These are phyloP conservation scores for Stictocephala bisonia DNA, from an alignment of 2,888 invertebrate genomes.

Conservation along the genomic window DNA sequence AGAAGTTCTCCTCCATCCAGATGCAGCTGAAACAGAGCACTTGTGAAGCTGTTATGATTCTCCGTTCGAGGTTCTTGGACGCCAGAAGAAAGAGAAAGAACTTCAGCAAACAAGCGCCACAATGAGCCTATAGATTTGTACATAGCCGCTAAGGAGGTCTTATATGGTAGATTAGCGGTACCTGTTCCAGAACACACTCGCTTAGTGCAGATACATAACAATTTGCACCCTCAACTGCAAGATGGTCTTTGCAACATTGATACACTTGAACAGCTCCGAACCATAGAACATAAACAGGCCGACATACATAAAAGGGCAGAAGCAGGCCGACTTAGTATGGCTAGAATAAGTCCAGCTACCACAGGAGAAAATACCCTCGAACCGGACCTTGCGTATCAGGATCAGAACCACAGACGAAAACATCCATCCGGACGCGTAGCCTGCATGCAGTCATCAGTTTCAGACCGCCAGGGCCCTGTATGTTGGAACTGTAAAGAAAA, in stretches of 20 bases:
- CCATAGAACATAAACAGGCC: too few species aligned
- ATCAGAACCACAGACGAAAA: neutral
- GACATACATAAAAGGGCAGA: neutral
- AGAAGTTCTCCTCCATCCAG: slow-evolving; percentile 97
- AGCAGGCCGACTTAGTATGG: neutral
- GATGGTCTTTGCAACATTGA: neutral
- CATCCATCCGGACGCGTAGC: neutral
- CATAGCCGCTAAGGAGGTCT: slow-evolving; percentile 53
- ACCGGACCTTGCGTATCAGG: slow-evolving; percentile 47
- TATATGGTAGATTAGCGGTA: slow-evolving; percentile 51
- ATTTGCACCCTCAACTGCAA: neutral
- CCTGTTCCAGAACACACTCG: slow-evolving; percentile 3
- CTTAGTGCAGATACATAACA: slow-evolving; percentile 4
- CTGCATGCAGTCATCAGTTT: too few species aligned
- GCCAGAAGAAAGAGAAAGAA: too few species aligned
- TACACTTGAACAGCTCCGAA: neutral
- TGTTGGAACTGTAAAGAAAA: slow-evolving; percentile 36
- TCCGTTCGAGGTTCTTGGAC: slow-evolving; percentile 83
- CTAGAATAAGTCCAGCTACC: too few species aligned
- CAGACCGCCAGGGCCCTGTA: too few species aligned
- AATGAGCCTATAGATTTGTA: slow-evolving; percentile 56
- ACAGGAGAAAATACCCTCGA: too few species aligned
- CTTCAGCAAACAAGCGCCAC: too few species aligned
- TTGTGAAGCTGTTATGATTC: slow-evolving; percentile 99
- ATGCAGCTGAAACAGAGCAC: slow-evolving; percentile 99